Percentiles rank a stretch among this genome's conserved stretches.
phyloP scores from a whole-genome alignment of 2,113 vertebrate genomes.

The Nannobrachium achirus region DNA sequence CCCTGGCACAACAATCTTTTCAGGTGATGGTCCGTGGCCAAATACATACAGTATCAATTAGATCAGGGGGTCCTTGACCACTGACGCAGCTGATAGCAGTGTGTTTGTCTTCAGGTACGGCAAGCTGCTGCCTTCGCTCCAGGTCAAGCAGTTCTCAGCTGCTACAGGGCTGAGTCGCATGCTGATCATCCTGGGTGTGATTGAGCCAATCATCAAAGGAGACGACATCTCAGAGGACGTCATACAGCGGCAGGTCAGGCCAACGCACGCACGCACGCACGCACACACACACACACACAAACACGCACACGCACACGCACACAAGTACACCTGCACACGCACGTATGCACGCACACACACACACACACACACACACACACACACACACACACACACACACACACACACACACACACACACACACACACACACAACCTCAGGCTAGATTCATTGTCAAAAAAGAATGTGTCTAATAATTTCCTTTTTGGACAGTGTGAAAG shows the following conservation, averaged over 20 bases:
- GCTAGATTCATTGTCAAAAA: background rate
- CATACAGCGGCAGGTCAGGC: constrained; percentile 79
- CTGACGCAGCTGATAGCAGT: background rate
- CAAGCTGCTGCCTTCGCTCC: constrained; percentile 77
- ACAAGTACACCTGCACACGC: no score
- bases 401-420: constrained; percentile 12
- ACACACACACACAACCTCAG: background rate
- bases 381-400: background rate
- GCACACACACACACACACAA: background rate
- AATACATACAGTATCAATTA: no score
- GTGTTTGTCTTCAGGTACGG: constrained; percentile 71
- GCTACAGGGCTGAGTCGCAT: constrained; percentile 81
- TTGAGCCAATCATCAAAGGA: constrained; percentile 71
- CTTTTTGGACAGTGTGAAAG: background rate
- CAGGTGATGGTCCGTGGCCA: no score
- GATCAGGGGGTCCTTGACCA: no score
- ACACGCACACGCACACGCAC: constrained; percentile 8
- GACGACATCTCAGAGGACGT: constrained; percentile 74
- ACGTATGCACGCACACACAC: background rate
- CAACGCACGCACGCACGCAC: background rate
- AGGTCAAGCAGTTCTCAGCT: constrained; percentile 80
- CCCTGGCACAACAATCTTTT: no score
- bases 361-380: constrained; percentile 11
- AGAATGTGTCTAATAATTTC: background rate
- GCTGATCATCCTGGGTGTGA: constrained; percentile 79